Percentiles rank a stretch among this genome's conserved stretches.
phyloP scores from a whole-genome alignment of 2,888 invertebrate genomes.

The Lithosia quadra region DNA sequence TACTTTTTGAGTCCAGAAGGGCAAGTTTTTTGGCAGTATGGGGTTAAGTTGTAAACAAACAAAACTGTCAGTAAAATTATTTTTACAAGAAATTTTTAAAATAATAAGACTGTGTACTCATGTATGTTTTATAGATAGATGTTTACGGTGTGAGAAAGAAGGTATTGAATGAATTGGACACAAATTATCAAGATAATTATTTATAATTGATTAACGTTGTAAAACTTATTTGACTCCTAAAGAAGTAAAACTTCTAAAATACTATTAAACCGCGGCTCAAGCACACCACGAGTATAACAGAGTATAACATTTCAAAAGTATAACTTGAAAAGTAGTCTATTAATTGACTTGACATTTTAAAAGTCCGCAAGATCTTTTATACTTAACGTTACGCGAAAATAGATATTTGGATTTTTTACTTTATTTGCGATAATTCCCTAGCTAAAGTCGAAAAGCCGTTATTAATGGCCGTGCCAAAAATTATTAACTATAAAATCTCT shows the following conservation, averaged over 20 bases:
- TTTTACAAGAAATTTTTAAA: not conserved
- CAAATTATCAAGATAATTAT: not conserved
- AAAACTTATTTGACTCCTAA: not conserved
- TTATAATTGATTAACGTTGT: not conserved
- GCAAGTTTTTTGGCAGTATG: slow-evolving; percentile 13
- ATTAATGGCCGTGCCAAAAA: not conserved
- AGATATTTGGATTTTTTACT: no score
- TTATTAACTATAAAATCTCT: no score
- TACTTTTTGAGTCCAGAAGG: slow-evolving; percentile 14
- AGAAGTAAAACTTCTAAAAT: slow-evolving; percentile 1
- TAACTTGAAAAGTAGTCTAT: no score
- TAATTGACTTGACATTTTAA: no score
- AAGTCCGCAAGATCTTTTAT: no score
- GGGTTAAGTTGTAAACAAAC: not conserved
- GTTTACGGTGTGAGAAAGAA: not conserved
- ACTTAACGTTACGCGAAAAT: no score
- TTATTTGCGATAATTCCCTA: not conserved
- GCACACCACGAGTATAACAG: no score
- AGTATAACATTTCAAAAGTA: no score
- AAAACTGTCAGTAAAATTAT: not conserved
- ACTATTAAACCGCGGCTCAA: not conserved
- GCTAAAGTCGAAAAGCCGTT: rapidly evolving
- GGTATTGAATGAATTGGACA: no score
- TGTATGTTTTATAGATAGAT: no score
- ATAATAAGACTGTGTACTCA: not conserved